Evolutionary conservation across 2,797 vertebrate species (phyloP), one percentile per base, ranked within the genome.

Genomic region (Chaunax sp.): DNA sequence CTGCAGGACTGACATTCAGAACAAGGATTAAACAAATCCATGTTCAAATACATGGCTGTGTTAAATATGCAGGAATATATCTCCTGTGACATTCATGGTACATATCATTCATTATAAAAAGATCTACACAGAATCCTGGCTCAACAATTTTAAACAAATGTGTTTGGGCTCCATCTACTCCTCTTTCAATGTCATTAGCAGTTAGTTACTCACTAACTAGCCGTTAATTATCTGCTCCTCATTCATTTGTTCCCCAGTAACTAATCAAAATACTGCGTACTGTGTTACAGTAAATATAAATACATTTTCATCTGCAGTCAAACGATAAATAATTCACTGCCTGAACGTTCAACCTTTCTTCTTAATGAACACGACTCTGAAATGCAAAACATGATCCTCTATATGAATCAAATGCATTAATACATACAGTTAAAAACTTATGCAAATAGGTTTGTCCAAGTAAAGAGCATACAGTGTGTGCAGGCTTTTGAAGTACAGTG

Each of bases 371-470:
- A 49, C 2, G 1, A 26, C 16, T 51, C 23, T 64, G 10, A 23
- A 68, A 60, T 41, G 44, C 18, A 67, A 57, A 73, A 60, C 10
- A 15, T 1, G 8, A 1, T 41, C 7, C 25, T 37, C 13, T 47
- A 54, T 54, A 19, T 33, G 44, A 54, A 65, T 37, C 4, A 15
- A 25, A 46, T 3, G 9, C 13, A 6, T 11, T n/a, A 61, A 70
- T 53, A 45, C 35, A 57, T 22, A 40, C 38, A 40, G 38, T 30
- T 13, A 49, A 3, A 55, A 28, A 47, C 37, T 3, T 51, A 72
- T 37, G 51, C 53, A 82, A 87, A 82, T 64, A 55, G 37, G 58
- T 65, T 84, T 76, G 52, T 52, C 37, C 44, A 66, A 77, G 60
- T 64, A 69, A 60, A 54, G 40, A 51, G 40, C n/a, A 13, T 23